Base-by-base conservation (phyloP, 2,888 invertebrate species). In the Sarcophaga subvicina region DNA sequence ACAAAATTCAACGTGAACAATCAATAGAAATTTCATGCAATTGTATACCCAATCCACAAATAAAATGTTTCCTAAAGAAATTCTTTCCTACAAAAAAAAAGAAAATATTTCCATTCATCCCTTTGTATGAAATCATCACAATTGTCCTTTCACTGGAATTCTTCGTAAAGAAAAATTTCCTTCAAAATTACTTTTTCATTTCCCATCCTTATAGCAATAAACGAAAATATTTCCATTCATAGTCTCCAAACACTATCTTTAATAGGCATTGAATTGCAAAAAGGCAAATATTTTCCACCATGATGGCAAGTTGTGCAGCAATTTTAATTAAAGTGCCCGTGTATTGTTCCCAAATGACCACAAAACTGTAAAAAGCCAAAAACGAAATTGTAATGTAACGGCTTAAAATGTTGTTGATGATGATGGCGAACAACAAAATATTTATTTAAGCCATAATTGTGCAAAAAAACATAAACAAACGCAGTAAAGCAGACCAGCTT, bases 401-500 rank as follows among this genome's bases (percentile, higher is more conserved):
- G 37, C 37, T 37, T 10, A 54, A 54, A 54, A 54, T 14, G 54
- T 54, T 54, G 12, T 17, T 54, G 12, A 4, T 54, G 14, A 12
- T 49, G 37, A 37, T 37, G 37, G 37, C 17, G 54, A 17, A 4
- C 12, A 27, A 27, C 49, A 6, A 76, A 66, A 76, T 64, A 17
- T 45, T 73, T 73, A 64, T 66, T 47, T 54, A 66, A 67, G 8
- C 22, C 27, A 54, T 59, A 66, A 66, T 59, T 76, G 12, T 20
- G 6, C 54, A 59, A 54, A 75, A 17, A 37, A 37, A 59, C 25
- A 67, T 3, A 60, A 70, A 25, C 17, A 49, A 78, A 47, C n/a
- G 70, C 27, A 14, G 14, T 17, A 37, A 37, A 2, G 37, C 37
- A 37, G 8, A 10, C 37, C 37, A 37, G 37, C 8, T 54, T 54